A percentile compares a stretch with the other conserved stretches of the same genome.
Conservation (phyloP, 2,113 vertebrate genomes). For the Xerus inauris region DNA sequence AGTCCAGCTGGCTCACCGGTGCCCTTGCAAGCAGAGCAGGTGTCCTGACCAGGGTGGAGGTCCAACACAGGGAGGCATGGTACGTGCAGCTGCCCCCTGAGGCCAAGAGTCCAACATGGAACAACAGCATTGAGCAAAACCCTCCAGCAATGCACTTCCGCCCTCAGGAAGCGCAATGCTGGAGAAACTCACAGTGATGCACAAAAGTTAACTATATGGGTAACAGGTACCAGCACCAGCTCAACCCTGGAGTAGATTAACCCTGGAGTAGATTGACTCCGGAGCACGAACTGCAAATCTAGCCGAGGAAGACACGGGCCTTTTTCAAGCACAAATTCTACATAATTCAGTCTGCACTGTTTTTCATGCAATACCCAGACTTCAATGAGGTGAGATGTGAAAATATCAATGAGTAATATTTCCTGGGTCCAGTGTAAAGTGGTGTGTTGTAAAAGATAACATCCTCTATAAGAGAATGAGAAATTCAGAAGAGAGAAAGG, state of each 20-base stretch:
- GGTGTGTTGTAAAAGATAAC: background rate
- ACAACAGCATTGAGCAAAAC: too few relatives aligned
- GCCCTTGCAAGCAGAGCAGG: fast-evolving
- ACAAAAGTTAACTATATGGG: background rate
- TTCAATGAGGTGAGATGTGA: background rate
- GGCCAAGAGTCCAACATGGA: background rate
- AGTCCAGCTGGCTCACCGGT: background rate
- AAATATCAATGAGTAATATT: background rate
- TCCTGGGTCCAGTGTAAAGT: background rate
- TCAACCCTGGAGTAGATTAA: background rate
- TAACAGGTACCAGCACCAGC: background rate
- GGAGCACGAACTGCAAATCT: background rate
- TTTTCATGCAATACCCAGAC: background rate
- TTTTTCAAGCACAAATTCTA: background rate
- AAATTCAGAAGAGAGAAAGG: background rate
- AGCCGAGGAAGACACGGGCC: background rate
- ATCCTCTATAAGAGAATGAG: background rate
- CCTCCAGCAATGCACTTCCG: background rate
- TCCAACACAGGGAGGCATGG: background rate
- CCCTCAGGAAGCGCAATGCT: too few relatives aligned
- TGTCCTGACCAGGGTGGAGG: too few relatives aligned
- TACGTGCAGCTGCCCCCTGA: background rate
- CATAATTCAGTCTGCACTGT: background rate
- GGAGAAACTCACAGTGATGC: background rate
- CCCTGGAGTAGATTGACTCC: background rate